A percentile compares a stretch with the other conserved stretches of the same genome.
These are phyloP conservation scores for Conistra vaccinii DNA, from an alignment of 2,888 invertebrate genomes.

Conservation along the genomic window DNA sequence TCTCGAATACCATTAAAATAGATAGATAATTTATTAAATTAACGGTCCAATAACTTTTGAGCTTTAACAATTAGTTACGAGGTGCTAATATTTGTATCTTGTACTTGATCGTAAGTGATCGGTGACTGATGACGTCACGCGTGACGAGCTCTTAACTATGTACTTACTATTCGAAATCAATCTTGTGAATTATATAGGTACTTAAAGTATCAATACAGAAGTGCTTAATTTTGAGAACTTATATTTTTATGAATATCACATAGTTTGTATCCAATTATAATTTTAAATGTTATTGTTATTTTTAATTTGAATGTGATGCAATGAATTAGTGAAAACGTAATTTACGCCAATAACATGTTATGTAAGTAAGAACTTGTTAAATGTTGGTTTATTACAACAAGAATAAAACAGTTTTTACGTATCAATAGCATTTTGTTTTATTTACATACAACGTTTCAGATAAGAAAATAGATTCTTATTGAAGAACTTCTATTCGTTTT, in stretches of 20 bases:
- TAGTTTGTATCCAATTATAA: conserved; percentile 72
- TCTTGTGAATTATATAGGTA: conserved; percentile 65
- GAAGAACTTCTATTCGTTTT: conserved; percentile 65
- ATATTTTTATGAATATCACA: conserved; percentile 64
- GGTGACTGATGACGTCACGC: conserved; percentile 54
- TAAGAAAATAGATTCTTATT: conserved; percentile 67
- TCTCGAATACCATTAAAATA: conserved; percentile 65
- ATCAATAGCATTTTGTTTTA: conserved; percentile 72
- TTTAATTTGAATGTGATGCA: conserved; percentile 77
- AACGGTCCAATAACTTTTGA: conserved; percentile 69
- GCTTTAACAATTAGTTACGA: conserved; percentile 69
- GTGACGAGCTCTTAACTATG: conserved; percentile 51
- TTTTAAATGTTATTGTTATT: conserved; percentile 66
- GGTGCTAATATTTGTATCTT: conserved; percentile 76
- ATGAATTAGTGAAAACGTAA: conserved; percentile 71
- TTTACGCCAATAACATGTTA: conserved; percentile 75
- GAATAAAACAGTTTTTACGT: conserved; percentile 80
- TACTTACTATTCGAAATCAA: conserved; percentile 70
- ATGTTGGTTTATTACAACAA: conserved; percentile 70
- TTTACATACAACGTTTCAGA: conserved; percentile 62
- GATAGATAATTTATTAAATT: conserved; percentile 56
- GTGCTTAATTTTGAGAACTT: conserved; percentile 70
- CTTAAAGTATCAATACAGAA: conserved; percentile 62
- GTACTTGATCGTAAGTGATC: conserved; percentile 75
- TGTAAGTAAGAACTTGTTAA: conserved; percentile 78